These are phyloP conservation scores for Tetragnatha montana DNA, from an alignment of 2,888 invertebrate species.

Conservation along the genomic window DNA sequence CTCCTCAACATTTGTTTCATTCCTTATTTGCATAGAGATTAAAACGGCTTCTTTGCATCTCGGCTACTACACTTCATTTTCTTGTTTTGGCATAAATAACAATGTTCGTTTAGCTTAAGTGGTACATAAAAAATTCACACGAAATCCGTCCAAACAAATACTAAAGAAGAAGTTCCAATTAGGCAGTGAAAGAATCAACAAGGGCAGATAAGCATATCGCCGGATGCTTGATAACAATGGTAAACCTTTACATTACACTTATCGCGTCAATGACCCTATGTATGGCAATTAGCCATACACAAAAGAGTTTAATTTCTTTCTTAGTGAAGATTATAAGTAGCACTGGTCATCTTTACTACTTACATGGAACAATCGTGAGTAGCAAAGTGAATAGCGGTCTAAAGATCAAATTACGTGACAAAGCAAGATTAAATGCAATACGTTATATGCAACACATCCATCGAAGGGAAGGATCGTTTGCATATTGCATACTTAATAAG, in stretches of 20 bases:
- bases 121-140: too few relatives aligned
- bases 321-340: background rate
- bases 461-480: background rate
- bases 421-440: background rate
- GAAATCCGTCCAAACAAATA: too few relatives aligned
- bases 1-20: too few relatives aligned
- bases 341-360: background rate
- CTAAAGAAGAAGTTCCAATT: too few relatives aligned
- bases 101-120: too few relatives aligned
- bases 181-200: background rate
- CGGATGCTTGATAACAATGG: background rate
- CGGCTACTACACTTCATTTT: too few relatives aligned
- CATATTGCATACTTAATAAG: background rate
- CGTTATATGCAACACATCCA: background rate
- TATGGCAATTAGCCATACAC: background rate
- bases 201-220: background rate
- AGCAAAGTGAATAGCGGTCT: background rate
- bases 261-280: background rate
- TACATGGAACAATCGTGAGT: background rate
- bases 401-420: slow-evolving; percentile 19
- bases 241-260: background rate
- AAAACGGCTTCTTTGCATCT: too few relatives aligned
- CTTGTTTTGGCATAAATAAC: too few relatives aligned
- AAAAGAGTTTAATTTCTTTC: background rate
- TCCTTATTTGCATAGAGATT: too few relatives aligned